A percentile compares a stretch with the other conserved stretches of the same genome.
Conservation (phyloP, 2,797 vertebrate genomes). For the Micropoecilia bifurca region DNA sequence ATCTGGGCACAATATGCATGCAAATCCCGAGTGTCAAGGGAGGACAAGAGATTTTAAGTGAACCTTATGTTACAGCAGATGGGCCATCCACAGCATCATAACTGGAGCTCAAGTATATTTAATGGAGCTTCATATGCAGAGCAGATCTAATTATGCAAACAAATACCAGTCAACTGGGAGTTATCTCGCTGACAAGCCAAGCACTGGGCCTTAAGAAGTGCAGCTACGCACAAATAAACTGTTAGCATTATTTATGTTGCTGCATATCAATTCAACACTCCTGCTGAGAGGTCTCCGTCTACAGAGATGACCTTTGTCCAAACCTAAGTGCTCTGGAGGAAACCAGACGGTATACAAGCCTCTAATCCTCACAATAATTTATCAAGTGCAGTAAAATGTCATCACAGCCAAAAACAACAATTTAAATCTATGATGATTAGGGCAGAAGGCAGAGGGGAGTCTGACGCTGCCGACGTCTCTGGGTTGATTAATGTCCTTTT, state of each 20-base stretch:
- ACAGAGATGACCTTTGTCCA: background rate
- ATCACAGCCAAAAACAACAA: background rate
- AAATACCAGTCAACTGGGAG: conserved; percentile 14
- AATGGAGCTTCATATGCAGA: conserved; percentile 46
- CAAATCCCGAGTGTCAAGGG: conserved; percentile 49
- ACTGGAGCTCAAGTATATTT: conserved; percentile 48
- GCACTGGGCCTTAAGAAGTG: background rate
- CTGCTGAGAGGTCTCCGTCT: background rate
- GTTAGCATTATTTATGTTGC: background rate
- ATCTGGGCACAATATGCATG: conserved; percentile 50
- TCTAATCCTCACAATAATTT: conserved; percentile 2
- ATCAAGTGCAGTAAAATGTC: background rate
- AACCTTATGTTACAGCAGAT: conserved; percentile 60
- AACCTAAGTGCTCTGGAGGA: background rate
- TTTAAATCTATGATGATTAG: conserved; percentile 1
- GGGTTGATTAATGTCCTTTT: conserved; percentile 60
- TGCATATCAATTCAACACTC: background rate
- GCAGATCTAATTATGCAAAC: conserved; percentile 48
- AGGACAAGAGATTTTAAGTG: conserved; percentile 36
- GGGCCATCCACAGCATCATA: conserved; percentile 37
- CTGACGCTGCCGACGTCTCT: conserved; percentile 20
- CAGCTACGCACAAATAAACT: background rate
- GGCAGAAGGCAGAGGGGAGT: conserved; percentile 5
- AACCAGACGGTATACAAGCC: background rate
- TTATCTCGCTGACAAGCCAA: conserved; percentile 5